These are phyloP conservation scores for Umimayanthus kanabou DNA, from an alignment of 92 coral and sea anemone genomes.

Conservation along the genomic window DNA sequence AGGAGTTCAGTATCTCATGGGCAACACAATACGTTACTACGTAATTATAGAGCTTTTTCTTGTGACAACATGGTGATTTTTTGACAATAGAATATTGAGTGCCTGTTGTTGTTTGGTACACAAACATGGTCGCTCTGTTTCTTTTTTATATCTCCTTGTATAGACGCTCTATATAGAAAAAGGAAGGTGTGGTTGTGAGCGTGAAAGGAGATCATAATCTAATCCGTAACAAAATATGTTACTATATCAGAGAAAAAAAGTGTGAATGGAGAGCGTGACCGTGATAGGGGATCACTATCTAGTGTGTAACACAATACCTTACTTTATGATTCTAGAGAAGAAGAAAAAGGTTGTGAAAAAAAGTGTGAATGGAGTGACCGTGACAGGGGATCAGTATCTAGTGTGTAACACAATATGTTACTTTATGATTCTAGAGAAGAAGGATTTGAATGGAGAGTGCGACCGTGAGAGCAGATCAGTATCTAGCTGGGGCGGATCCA, in stretches of 20 bases:
- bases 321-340: too few species aligned
- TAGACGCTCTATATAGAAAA: too few species aligned
- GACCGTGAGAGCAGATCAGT: constrained; percentile 68
- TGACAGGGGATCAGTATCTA: constrained; percentile 52
- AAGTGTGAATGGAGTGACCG: constrained; percentile 69
- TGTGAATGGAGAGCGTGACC: constrained; percentile 71
- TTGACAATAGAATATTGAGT: too few species aligned
- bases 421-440: background rate
- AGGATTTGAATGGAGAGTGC: constrained; percentile 62
- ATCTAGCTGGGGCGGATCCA: constrained; percentile 61
- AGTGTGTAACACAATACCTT: too few species aligned
- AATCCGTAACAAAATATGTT: background rate
- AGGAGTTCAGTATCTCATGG: too few species aligned
- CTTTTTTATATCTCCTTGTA: too few species aligned
- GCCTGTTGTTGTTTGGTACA: too few species aligned
- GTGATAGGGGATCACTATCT: constrained; percentile 53
- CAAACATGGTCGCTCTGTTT: too few species aligned
- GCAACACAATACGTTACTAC: too few species aligned
- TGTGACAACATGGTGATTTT: background rate
- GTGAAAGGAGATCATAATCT: constrained; percentile 51
- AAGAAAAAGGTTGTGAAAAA: too few species aligned
- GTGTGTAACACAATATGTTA: background rate
- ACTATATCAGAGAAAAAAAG: background rate
- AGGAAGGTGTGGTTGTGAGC: constrained; percentile 59
- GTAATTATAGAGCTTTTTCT: background rate